Conservation (phyloP, 2,797 vertebrate species). For the Ciconia nigra region DNA sequence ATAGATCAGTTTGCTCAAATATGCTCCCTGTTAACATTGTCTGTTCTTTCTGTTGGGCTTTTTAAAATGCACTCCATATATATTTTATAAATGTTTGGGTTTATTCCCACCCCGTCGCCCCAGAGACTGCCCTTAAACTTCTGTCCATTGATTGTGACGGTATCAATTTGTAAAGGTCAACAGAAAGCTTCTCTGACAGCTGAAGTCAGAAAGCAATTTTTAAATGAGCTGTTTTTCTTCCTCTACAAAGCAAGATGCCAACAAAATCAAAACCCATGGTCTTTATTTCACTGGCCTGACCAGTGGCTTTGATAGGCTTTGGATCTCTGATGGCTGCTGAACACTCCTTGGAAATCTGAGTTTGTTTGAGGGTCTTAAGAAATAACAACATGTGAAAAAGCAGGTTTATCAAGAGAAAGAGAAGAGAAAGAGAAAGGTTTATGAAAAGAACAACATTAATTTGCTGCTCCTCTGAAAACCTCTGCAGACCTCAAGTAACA, state of each 20-base stretch:
- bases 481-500: neutral
- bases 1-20: neutral
- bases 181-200: constrained; percentile 33
- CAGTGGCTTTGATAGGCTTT: neutral
- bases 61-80: neutral
- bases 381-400: neutral
- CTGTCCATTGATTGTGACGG: constrained; percentile 33
- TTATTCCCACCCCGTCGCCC: neutral
- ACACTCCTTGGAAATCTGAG: neutral
- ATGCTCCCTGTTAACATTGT: neutral
- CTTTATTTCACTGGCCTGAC: constrained; percentile 5
- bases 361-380: neutral
- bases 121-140: constrained; percentile 26
- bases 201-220: constrained; percentile 30
- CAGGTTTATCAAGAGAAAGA: neutral
- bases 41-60: neutral
- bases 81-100: neutral
- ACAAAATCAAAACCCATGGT: constrained; percentile 7
- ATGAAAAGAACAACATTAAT: neutral
- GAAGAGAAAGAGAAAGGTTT: neutral
- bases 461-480: neutral
- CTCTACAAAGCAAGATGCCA: constrained; percentile 6
- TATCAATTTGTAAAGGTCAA: constrained; percentile 58
- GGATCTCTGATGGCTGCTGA: neutral
- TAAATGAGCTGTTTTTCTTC: constrained; percentile 8